Conservation (phyloP, 1,140 invertebrate species). For the Drosophila virilis region DNA sequence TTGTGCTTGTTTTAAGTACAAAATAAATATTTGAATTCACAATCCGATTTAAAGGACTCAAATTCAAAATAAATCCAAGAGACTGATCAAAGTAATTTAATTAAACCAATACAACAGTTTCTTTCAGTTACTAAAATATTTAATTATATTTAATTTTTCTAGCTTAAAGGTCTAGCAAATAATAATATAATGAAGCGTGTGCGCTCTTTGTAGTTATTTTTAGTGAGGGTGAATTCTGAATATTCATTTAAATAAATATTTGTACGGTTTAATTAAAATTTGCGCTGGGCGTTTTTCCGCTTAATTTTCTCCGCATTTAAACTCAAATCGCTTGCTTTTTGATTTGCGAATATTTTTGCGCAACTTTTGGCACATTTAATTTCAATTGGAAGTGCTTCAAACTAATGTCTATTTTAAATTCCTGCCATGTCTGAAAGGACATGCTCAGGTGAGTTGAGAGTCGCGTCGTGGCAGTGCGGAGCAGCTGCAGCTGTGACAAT, state of each 20-base stretch:
- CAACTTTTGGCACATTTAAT: background rate
- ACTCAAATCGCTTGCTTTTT: background rate
- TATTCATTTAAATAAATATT: constrained; percentile 34
- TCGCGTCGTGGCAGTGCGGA: background rate
- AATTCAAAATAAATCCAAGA: no score
- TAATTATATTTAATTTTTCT: no score
- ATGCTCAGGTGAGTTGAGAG: background rate
- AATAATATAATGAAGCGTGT: background rate
- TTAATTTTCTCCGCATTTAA: background rate
- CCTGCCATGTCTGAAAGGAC: background rate
- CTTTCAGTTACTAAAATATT: no score
- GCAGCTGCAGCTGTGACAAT: constrained; percentile 57
- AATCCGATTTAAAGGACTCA: no score
- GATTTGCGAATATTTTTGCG: background rate
- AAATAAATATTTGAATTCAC: background rate
- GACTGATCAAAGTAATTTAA: no score
- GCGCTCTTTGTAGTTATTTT: constrained; percentile 1
- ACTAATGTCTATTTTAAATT: constrained; percentile 27
- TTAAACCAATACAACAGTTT: no score
- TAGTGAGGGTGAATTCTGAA: background rate
- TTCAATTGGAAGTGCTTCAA: constrained; percentile 10
- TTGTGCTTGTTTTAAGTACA: background rate
- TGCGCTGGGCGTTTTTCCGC: background rate
- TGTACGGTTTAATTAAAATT: constrained; percentile 30
- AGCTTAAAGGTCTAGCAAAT: background rate